Evolutionary conservation across 2,113 vertebrate species (phyloP), one percentile per base, ranked within the genome.

Genomic region (Malurus elegans): DNA sequence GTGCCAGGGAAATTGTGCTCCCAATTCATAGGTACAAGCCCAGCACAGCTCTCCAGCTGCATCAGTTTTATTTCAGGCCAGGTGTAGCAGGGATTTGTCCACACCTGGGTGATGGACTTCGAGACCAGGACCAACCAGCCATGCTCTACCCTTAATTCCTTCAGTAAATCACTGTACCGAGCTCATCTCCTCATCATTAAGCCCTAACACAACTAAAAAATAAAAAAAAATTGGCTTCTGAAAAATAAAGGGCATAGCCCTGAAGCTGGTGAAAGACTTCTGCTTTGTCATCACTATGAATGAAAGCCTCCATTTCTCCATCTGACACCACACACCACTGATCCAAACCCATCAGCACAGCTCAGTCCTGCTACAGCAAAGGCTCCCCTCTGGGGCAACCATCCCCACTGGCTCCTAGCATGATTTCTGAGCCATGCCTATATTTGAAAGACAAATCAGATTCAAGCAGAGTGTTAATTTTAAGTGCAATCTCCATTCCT

Each of bases 401-500:
- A 9, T 28, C 58, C 78, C 48, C 17, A 13, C 8, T 31, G 56
- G 6, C 44, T 86, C 29, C 58, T 56, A 44, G 61, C 38, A 9
- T 75, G 53, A 54, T 56, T 85, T 69, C 48, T 61, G 57, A 24
- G 53, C 70, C 29, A 24, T n/a, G 26, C 4, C 56, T 60, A 10
- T 24, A 53, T 26, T 79, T 51, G 82, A 94, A 87, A 90, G 48
- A 42, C 51, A 95, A 78, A 62, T 47, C 56, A 78, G 34, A 81
- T 74, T 73, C 42, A 66, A 74, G 32, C 5, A 78, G 23, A 8
- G 16, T 69, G 40, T 24, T 79, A 76, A 73, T 19, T 86, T 4
- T 36, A 85, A 79, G 36, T 56, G 40, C 44, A 72, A 79, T 56
- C n/a, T 42, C 47, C 5, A 7, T 64, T 75, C 58, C 86, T 69